Evolutionary conservation across 1,140 invertebrate genomes (phyloP), one percentile per base, ranked within the genome.

Genomic region (Atta cephalotes): DNA sequence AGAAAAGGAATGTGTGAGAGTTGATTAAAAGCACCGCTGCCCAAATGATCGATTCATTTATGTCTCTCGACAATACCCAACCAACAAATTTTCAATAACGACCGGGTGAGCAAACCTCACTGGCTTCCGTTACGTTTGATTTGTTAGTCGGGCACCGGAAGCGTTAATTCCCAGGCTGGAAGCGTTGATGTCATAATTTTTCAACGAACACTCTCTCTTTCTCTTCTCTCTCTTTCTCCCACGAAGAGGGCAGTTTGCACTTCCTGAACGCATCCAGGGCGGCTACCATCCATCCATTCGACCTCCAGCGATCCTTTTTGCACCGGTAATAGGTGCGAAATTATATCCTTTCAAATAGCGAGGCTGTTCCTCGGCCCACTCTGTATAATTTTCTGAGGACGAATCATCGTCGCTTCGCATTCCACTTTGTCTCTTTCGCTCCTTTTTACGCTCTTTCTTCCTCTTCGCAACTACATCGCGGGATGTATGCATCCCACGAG

Each of bases 321-420:
- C 72, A 39, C 63, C 63, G 68, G 86, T 86, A 90, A 90, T 66
- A 66, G 89, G 51, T 62, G 72, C 86, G 76, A 90, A 86, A 90
- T 90, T 90, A 90, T 89, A 89, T 87, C 70, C 89, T 66, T 85
- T 88, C 62, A 70, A 81, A 80, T 80, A 68, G 60, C 25, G 51
- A 65, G 76, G 35, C 85, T 78, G 74, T 82, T 72, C 58, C 63
- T 31, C 45, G 53, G 72, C 79, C 71, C 77, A 91, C 81, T 74
- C 89, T 60, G 87, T 79, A 65, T 79, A 91, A 90, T 90, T 88
- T 88, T 72, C 63, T 60, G 74, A 77, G 77, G 86, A 88, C 86
- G 87, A 78, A 88, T 85, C 66, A 86, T 86, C 89, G 87, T 88
- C 89, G 76, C 72, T 58, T 86, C 60, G 87, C 89, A 91, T 91